These are phyloP conservation scores for Scortum barcoo DNA, from an alignment of 2,113 vertebrate species.

Conservation along the genomic window DNA sequence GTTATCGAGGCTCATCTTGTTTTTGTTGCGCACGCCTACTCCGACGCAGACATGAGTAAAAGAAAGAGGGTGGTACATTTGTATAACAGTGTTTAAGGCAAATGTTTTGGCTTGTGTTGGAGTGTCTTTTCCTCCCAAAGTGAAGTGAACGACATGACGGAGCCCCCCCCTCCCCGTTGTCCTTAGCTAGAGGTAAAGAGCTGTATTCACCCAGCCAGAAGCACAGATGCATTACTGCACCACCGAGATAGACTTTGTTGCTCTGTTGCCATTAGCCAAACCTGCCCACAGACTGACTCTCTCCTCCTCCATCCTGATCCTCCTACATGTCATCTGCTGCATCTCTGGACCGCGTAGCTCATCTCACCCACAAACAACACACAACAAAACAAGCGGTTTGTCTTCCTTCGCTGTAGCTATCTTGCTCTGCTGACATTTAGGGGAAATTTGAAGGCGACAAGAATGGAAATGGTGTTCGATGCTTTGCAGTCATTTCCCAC, in stretches of 20 bases:
- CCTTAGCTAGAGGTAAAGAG: conserved; percentile 14
- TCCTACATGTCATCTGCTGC: conserved; percentile 79
- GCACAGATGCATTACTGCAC: conserved; percentile 46
- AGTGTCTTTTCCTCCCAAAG: neutral
- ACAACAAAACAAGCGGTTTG: conserved; percentile 45
- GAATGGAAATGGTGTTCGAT: neutral
- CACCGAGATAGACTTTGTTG: conserved; percentile 51
- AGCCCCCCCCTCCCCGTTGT: neutral
- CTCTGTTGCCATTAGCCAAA: conserved; percentile 63
- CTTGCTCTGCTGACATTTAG: conserved; percentile 1
- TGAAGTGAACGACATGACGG: conserved; percentile 13
- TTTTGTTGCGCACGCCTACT: conserved; percentile 39
- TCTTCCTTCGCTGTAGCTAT: conserved; percentile 4
- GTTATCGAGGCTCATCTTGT: conserved; percentile 73
- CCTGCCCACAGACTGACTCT: conserved; percentile 73
- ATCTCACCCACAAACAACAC: conserved; percentile 55
- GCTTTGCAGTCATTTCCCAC: conserved; percentile 1
- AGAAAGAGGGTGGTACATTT: neutral
- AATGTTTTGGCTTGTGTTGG: conserved; percentile 18
- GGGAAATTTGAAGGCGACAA: conserved; percentile 21
- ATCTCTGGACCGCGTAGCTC: conserved; percentile 53
- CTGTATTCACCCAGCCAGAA: conserved; percentile 28
- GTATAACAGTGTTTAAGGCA: neutral
- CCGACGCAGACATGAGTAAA: conserved; percentile 16
- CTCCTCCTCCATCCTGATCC: conserved; percentile 71